A percentile compares a stretch with the other conserved stretches of the same genome.
These are phyloP conservation scores for Drosophila hydei DNA, from an alignment of 1,140 invertebrate genomes.

Conservation along the genomic window DNA sequence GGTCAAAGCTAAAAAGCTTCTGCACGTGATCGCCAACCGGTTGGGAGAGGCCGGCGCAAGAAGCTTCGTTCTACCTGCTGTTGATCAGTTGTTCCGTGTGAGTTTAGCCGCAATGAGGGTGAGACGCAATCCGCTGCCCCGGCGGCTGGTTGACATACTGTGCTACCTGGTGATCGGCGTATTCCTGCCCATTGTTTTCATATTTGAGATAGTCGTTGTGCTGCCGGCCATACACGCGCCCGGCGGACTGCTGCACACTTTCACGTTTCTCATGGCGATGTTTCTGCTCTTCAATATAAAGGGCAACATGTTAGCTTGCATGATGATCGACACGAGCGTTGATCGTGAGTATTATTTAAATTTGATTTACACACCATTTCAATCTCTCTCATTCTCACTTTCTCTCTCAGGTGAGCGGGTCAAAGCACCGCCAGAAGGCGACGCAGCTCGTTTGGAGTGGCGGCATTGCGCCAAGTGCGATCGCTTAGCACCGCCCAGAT, in stretches of 20 bases:
- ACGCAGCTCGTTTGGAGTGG: constrained; percentile 29
- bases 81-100: neutral
- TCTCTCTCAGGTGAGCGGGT: constrained; percentile 10
- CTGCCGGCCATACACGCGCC: constrained; percentile 86
- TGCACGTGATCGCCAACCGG: constrained; percentile 55
- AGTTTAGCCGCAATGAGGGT: constrained; percentile 26
- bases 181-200: constrained; percentile 73
- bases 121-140: constrained; percentile 67
- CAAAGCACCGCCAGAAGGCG: constrained; percentile 20
- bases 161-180: constrained; percentile 67
- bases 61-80: neutral
- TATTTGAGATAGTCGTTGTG: constrained; percentile 87
- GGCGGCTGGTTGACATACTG: constrained; percentile 57
- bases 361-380: neutral
- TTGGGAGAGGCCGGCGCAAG: constrained; percentile 3
- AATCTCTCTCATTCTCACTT: neutral
- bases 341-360: constrained; percentile 44
- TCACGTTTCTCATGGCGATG: constrained; percentile 86
- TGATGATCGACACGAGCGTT: constrained; percentile 72
- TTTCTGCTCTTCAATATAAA: constrained; percentile 87
- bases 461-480: constrained; percentile 84
- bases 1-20: constrained; percentile 42
- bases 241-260: constrained; percentile 69
- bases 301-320: constrained; percentile 82
- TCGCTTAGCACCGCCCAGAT: constrained; percentile 90